Evolutionary conservation across 2,797 vertebrate genomes (phyloP).

Genomic region (Podarcis siculus): DNA sequence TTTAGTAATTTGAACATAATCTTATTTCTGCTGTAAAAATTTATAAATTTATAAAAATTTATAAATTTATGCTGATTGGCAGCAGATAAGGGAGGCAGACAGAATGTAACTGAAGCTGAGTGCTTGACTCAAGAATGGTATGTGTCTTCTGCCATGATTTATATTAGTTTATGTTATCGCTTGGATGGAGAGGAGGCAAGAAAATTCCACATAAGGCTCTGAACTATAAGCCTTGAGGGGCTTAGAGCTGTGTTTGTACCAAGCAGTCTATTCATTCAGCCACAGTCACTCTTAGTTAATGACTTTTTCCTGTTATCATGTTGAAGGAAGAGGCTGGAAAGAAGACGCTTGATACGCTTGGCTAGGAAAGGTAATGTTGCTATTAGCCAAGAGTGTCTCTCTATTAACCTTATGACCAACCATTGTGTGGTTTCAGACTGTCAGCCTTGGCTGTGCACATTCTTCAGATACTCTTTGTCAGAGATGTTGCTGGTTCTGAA

Average conservation of each 20-base stretch:
- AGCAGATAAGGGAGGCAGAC: not conserved
- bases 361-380: slow-evolving; percentile 18
- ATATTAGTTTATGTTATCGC: slow-evolving; percentile 3
- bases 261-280: not conserved
- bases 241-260: not conserved
- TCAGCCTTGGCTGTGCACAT: not conserved
- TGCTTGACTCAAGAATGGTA: not conserved
- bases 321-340: not conserved
- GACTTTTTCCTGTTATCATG: not conserved
- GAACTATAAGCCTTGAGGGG: not conserved
- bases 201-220: not conserved
- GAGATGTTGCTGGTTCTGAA: not conserved
- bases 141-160: not conserved
- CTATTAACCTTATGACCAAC: not conserved
- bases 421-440: not conserved
- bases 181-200: slow-evolving; percentile 5
- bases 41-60: no score
- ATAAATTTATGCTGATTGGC: not conserved
- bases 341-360: not conserved
- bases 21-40: not conserved
- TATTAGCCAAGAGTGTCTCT: not conserved
- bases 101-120: not conserved
- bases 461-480: not conserved
- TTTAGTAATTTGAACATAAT: not conserved
- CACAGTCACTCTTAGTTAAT: not conserved